Percentiles rank a stretch among this genome's conserved stretches.
phyloP scores from a whole-genome alignment of 2,113 vertebrate species.

The Podilymbus podiceps region DNA sequence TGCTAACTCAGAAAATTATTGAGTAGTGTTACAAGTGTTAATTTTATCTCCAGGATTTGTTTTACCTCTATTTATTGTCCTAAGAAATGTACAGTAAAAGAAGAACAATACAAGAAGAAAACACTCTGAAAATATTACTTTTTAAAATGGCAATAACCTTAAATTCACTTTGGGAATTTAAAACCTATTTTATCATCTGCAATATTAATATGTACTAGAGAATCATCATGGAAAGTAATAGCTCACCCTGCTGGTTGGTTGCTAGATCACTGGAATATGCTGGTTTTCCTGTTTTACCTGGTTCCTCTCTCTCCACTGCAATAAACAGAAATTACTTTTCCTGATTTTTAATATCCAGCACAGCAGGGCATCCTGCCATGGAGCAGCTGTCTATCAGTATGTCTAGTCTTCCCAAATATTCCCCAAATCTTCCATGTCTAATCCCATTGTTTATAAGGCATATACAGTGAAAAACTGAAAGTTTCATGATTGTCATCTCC shows the following conservation, averaged over 20 bases:
- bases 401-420: not conserved
- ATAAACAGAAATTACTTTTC: not conserved
- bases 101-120: not conserved
- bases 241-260: not conserved
- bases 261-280: not conserved
- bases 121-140: not conserved
- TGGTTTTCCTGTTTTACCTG: not conserved
- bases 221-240: not conserved
- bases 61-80: not conserved
- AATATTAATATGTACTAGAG: not conserved
- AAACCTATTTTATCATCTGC: not conserved
- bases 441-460: not conserved
- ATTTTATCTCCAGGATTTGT: not conserved
- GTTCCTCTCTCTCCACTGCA: not conserved
- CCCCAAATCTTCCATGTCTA: not conserved
- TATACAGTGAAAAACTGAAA: not conserved
- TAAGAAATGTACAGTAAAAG: not conserved
- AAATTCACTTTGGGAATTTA: not conserved
- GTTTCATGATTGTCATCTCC: fast-evolving
- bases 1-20: not conserved
- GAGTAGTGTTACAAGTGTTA: not conserved
- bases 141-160: not conserved
- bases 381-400: not conserved
- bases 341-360: not conserved
- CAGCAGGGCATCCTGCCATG: not conserved